Conservation (phyloP, 2,797 vertebrate genomes). For the Moxostoma hubbsi region DNA sequence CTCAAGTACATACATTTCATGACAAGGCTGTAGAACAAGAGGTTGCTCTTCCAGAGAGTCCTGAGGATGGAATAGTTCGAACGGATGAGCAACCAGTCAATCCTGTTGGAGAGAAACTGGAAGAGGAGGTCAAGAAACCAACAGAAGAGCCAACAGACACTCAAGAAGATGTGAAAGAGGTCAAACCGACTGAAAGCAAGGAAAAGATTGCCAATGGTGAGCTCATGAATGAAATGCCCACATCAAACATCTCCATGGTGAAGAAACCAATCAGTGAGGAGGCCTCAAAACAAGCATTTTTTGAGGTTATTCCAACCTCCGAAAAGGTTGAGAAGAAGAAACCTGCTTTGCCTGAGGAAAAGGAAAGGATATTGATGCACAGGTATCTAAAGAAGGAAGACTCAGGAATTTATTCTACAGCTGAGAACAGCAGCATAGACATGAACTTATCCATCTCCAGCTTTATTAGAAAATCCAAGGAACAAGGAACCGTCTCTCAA, state of each 20-base stretch:
- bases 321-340: conserved; percentile 63
- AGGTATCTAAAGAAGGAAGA: conserved; percentile 82
- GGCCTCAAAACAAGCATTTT: conserved; percentile 1
- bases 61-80: not conserved
- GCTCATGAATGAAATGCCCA: conserved; percentile 42
- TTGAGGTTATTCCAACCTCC: conserved; percentile 59
- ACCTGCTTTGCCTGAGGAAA: conserved; percentile 61
- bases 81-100: conserved; percentile 27
- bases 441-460: conserved; percentile 95
- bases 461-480: conserved; percentile 93
- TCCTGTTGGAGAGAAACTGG: conserved; percentile 54
- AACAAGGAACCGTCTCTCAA: conserved; percentile 86
- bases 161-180: conserved; percentile 68
- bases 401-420: conserved; percentile 84
- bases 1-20: conserved; percentile 60
- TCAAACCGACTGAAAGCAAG: conserved; percentile 66
- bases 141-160: conserved; percentile 53
- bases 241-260: conserved; percentile 50
- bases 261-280: conserved; percentile 54
- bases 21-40: conserved; percentile 36
- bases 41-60: not conserved
- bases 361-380: conserved; percentile 67
- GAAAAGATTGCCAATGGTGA: conserved; percentile 63
- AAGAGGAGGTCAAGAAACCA: conserved; percentile 62
- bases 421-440: conserved; percentile 89